These are phyloP conservation scores for Wiebesia pumilae DNA, from an alignment of 1,140 invertebrate species.

Conservation along the genomic window DNA sequence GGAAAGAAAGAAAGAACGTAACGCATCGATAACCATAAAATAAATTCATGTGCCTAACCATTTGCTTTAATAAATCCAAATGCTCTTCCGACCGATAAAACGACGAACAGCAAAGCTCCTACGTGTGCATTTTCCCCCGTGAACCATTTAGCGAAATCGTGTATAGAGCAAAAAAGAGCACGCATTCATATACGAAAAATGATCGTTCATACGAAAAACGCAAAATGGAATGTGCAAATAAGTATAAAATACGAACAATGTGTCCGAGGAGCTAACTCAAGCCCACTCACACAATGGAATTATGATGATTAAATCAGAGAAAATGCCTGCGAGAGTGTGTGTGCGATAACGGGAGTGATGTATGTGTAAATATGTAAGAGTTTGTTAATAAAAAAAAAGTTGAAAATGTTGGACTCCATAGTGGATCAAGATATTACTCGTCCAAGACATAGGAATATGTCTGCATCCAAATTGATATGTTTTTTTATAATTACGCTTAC, in stretches of 20 bases:
- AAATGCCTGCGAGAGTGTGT: not conserved
- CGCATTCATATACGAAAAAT: not conserved
- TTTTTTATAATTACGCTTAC: too few relatives aligned
- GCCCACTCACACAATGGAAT: conserved; percentile 28
- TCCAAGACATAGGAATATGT: too few relatives aligned
- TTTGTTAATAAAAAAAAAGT: too few relatives aligned
- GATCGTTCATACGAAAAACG: conserved; percentile 56
- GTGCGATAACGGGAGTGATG: too few relatives aligned
- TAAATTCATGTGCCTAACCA: conserved; percentile 67
- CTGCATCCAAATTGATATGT: too few relatives aligned
- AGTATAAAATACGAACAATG: conserved; percentile 74
- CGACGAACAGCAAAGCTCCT: conserved; percentile 11
- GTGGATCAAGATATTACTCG: too few relatives aligned
- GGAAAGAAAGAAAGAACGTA: not conserved
- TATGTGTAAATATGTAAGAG: too few relatives aligned
- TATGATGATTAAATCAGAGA: conserved; percentile 28
- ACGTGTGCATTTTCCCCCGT: not conserved
- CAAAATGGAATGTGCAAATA: conserved; percentile 72
- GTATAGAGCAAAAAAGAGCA: not conserved
- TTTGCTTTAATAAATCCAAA: conserved; percentile 69
- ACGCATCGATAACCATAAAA: conserved; percentile 62
- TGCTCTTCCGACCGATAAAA: conserved; percentile 70
- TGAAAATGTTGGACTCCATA: too few relatives aligned
- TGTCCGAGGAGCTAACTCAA: conserved; percentile 67
- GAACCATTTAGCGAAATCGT: conserved; percentile 58